Conservation (phyloP, 2,888 invertebrate species). For the Agrotis segetum region DNA sequence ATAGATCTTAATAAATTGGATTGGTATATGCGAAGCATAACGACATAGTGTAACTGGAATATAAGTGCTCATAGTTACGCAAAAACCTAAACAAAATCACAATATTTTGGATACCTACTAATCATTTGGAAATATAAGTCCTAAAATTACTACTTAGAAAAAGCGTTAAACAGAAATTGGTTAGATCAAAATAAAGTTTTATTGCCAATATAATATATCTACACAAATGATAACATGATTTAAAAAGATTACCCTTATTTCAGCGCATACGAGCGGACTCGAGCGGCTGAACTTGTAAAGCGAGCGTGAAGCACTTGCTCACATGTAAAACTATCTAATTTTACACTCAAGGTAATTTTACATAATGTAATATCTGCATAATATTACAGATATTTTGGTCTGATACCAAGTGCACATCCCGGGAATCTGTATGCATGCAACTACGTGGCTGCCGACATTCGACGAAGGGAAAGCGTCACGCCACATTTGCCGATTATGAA, state of each 20-base stretch:
- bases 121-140: constrained; percentile 20
- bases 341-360: constrained; percentile 83
- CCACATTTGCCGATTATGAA: constrained; percentile 26
- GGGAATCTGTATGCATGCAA: constrained; percentile 68
- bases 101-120: constrained; percentile 10
- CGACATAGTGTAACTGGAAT: not conserved
- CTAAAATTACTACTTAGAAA: constrained; percentile 33
- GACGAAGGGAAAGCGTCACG: constrained; percentile 24
- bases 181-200: constrained; percentile 49
- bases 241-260: constrained; percentile 47
- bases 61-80: not conserved
- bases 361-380: constrained; percentile 83
- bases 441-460: constrained; percentile 24
- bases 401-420: constrained; percentile 74
- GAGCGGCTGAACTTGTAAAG: constrained; percentile 70
- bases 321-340: constrained; percentile 81
- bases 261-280: constrained; percentile 52
- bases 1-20: not conserved
- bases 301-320: constrained; percentile 74
- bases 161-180: constrained; percentile 29
- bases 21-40: not conserved
- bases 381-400: constrained; percentile 81
- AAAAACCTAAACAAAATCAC: not conserved
- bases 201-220: constrained; percentile 29
- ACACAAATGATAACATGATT: constrained; percentile 44